Conservation (phyloP, 2,888 invertebrate species). For the Galeruca laticollis region DNA sequence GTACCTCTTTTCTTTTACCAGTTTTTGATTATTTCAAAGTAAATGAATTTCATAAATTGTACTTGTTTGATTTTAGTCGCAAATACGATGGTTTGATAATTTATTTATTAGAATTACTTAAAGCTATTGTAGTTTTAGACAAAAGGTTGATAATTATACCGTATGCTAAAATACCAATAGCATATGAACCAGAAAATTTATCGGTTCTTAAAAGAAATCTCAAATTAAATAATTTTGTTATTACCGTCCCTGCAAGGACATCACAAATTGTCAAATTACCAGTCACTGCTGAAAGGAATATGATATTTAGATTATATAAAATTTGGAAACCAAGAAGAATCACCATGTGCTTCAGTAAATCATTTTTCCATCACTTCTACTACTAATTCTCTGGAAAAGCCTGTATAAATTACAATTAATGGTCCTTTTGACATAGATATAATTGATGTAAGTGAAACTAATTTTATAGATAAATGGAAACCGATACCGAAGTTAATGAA, state of each 20-base stretch:
- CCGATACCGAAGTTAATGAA: too few relatives aligned
- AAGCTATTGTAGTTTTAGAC: neutral
- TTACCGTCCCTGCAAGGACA: slow-evolving; percentile 7
- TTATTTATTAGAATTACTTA: neutral
- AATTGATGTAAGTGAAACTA: too few relatives aligned
- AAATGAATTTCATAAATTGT: neutral
- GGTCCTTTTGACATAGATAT: slow-evolving; percentile 5
- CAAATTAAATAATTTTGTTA: neutral
- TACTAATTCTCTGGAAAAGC: slow-evolving; percentile 3
- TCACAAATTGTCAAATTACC: neutral
- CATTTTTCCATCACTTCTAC: neutral
- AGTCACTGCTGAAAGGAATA: slow-evolving; percentile 7
- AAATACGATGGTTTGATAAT: neutral
- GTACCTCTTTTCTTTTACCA: too few relatives aligned
- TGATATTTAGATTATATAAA: slow-evolving; percentile 5
- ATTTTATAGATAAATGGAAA: too few relatives aligned
- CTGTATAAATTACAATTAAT: slow-evolving; percentile 7
- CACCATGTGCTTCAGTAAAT: neutral
- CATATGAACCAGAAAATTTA: slow-evolving; percentile 1
- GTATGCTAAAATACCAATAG: neutral
- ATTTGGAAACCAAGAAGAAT: slow-evolving; percentile 5
- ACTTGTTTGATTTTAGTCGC: neutral
- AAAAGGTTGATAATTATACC: neutral
- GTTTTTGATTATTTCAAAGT: too few relatives aligned
- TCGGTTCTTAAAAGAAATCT: neutral